Percentiles rank a stretch among this genome's conserved stretches.
Evolutionary conservation across 1,140 invertebrate species (phyloP).

Genomic region (Drosophila ironensis): DNA sequence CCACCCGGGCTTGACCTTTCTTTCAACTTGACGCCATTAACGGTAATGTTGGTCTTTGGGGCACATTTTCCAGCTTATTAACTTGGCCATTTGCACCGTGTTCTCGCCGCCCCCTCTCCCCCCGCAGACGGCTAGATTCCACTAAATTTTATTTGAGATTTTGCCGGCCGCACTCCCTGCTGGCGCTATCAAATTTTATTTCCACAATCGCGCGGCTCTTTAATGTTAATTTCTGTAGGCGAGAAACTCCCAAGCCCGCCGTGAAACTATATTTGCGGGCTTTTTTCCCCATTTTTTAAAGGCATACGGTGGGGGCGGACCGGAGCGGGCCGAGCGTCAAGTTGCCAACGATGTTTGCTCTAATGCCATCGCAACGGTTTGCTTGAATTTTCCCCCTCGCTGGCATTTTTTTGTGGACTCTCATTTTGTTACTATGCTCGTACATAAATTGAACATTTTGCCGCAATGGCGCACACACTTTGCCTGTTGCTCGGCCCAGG

Average conservation of each 20-base stretch:
- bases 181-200: slow-evolving; percentile 31
- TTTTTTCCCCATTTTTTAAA: too few relatives aligned
- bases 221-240: slow-evolving; percentile 36
- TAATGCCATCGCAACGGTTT: background rate
- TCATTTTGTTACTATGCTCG: slow-evolving; percentile 53
- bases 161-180: background rate
- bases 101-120: background rate
- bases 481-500: slow-evolving; percentile 51
- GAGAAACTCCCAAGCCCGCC: slow-evolving; percentile 3
- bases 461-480: slow-evolving; percentile 59
- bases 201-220: slow-evolving; percentile 38
- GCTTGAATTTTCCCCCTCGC: background rate
- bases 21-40: slow-evolving; percentile 51
- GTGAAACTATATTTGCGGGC: slow-evolving; percentile 43
- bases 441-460: slow-evolving; percentile 73
- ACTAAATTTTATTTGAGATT: slow-evolving; percentile 19
- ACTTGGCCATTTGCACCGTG: slow-evolving; percentile 48
- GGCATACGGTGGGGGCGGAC: too few relatives aligned
- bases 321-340: slow-evolving; percentile 22
- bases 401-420: slow-evolving; percentile 28
- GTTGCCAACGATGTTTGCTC: slow-evolving; percentile 41
- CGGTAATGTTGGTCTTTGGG: slow-evolving; percentile 53
- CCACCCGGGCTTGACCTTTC: slow-evolving; percentile 9
- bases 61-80: slow-evolving; percentile 70
- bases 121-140: background rate